These are phyloP conservation scores for Hybos culiciformis DNA, from an alignment of 2,888 invertebrate species.

Conservation along the genomic window DNA sequence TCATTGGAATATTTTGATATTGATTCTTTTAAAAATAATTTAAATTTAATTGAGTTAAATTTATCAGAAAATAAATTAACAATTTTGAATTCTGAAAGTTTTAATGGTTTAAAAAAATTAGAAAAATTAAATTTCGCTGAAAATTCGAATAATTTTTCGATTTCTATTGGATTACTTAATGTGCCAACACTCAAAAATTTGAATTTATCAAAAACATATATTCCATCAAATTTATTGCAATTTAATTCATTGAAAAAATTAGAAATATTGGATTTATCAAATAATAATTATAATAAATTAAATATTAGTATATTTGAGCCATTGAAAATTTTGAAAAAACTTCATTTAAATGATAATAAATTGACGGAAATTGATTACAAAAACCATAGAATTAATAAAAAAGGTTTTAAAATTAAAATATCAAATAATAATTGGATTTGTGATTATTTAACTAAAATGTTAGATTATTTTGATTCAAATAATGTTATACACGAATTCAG, in stretches of 20 bases:
- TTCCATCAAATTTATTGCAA: neutral
- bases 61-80: neutral
- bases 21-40: neutral
- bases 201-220: neutral
- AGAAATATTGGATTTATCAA: neutral
- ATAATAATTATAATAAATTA: neutral
- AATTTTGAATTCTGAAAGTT: neutral
- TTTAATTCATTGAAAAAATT: neutral
- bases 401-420: too few species aligned
- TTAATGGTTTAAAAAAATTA: neutral
- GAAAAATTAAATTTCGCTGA: neutral
- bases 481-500: too few species aligned
- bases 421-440: neutral
- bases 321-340: neutral
- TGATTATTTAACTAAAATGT: too few species aligned
- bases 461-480: too few species aligned
- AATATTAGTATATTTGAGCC: neutral
- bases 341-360: neutral
- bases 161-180: neutral
- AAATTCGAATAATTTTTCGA: neutral
- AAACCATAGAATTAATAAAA: neutral
- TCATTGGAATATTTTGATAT: neutral
- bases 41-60: neutral
- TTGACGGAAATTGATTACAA: neutral
- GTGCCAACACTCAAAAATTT: neutral